phyloP scores from a whole-genome alignment of 2,797 vertebrate species.

The Antennarius maculatus region DNA sequence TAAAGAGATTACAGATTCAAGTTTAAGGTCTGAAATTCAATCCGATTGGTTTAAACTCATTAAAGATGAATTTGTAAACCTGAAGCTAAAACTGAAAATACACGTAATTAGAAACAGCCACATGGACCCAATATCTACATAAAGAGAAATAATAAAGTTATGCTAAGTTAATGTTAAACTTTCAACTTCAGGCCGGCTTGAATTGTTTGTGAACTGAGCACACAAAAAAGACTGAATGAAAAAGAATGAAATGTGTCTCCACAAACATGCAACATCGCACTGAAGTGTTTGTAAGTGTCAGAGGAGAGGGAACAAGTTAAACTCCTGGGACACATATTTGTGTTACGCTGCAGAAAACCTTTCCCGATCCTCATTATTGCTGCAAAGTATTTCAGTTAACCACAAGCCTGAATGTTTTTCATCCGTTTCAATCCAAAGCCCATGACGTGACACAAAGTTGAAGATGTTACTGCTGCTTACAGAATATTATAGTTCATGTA shows the following conservation, averaged over 20 bases:
- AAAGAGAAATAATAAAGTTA: too few species aligned
- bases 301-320: slow-evolving; percentile 13
- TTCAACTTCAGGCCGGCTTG: too few species aligned
- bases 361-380: slow-evolving; percentile 3
- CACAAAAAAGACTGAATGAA: too few species aligned
- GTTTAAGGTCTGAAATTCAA: neutral
- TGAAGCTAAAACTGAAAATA: neutral
- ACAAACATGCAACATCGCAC: too few species aligned
- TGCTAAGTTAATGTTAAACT: too few species aligned
- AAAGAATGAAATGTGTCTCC: too few species aligned
- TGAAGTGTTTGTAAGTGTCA: neutral
- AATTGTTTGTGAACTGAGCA: too few species aligned
- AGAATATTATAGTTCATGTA: neutral
- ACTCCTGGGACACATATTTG: slow-evolving; percentile 6
- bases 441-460: neutral
- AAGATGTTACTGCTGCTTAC: neutral
- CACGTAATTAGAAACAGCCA: slow-evolving; percentile 5
- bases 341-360: slow-evolving; percentile 3
- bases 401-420: neutral
- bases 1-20: neutral
- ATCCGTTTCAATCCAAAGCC: neutral
- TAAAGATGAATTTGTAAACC: neutral
- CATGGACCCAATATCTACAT: neutral
- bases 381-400: neutral
- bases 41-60: neutral